A percentile compares a stretch with the other conserved stretches of the same genome.
phyloP scores from a whole-genome alignment of 2,797 vertebrate species.

The Pseudochaenichthys georgianus region DNA sequence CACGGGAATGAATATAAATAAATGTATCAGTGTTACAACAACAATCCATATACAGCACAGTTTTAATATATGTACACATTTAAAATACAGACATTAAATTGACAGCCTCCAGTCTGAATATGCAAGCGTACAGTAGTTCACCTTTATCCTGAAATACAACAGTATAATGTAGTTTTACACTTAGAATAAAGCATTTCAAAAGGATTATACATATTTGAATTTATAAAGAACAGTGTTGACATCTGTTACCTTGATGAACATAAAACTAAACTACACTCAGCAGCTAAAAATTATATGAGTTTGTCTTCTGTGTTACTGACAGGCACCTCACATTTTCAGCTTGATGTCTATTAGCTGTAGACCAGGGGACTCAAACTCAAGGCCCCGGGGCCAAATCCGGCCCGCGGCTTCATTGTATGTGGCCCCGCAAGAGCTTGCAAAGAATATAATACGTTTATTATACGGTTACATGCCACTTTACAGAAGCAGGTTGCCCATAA shows the following conservation, averaged over 20 bases:
- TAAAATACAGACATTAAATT: no score
- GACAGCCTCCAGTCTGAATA: not conserved
- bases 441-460: no score
- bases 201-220: not conserved
- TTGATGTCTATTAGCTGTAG: no score
- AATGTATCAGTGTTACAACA: not conserved
- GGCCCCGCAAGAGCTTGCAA: no score
- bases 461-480: no score
- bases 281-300: not conserved
- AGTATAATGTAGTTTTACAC: not conserved
- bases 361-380: no score
- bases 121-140: not conserved
- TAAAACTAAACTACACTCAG: slow-evolving; percentile 2
- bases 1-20: not conserved
- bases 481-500: no score
- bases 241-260: slow-evolving; percentile 6
- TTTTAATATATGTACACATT: no score
- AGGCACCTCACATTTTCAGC: not conserved
- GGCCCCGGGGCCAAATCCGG: no score
- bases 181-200: not conserved
- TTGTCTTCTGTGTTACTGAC: not conserved
- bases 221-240: slow-evolving; percentile 15
- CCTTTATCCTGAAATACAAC: not conserved
- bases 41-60: not conserved
- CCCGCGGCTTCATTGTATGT: no score